Percentiles rank a stretch among this genome's conserved stretches.
These are phyloP conservation scores for Drosophila nigricruria DNA, from an alignment of 2,888 invertebrate species.

Conservation along the genomic window DNA sequence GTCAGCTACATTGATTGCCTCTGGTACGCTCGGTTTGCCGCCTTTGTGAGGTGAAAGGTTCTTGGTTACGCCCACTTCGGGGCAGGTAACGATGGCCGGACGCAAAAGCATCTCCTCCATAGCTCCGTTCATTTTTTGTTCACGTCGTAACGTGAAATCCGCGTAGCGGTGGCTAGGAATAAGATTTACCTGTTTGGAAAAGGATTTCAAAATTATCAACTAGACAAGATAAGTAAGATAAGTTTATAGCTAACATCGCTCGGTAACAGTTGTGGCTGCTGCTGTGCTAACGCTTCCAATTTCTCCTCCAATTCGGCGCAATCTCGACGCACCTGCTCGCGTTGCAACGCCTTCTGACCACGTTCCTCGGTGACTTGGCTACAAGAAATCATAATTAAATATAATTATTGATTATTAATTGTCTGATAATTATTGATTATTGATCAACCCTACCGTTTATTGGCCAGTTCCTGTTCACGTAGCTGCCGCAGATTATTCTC, in stretches of 20 bases:
- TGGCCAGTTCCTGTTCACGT: slow-evolving; percentile 70
- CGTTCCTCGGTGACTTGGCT: slow-evolving; percentile 83
- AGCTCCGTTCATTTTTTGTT: slow-evolving; percentile 86
- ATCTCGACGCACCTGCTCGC: slow-evolving; percentile 86
- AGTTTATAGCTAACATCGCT: slow-evolving; percentile 70
- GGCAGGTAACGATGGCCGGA: slow-evolving; percentile 83
- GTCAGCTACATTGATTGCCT: slow-evolving; percentile 69
- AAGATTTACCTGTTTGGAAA: slow-evolving; percentile 81
- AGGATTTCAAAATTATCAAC: neutral
- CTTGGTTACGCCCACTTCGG: slow-evolving; percentile 59
- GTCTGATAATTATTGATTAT: too few relatives aligned
- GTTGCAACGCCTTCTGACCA: slow-evolving; percentile 86
- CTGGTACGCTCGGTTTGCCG: slow-evolving; percentile 7
- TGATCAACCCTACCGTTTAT: slow-evolving; percentile 59
- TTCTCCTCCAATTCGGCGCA: slow-evolving; percentile 86
- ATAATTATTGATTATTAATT: too few relatives aligned
- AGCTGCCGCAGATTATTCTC: slow-evolving; percentile 66
- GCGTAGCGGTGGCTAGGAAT: slow-evolving; percentile 85
- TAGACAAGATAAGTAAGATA: too few relatives aligned
- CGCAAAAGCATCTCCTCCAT: slow-evolving; percentile 85
- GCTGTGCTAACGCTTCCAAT: slow-evolving; percentile 85
- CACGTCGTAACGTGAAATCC: slow-evolving; percentile 85
- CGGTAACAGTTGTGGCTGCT: slow-evolving; percentile 72
- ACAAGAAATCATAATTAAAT: neutral
- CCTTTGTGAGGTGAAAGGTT: neutral